A percentile compares a stretch with the other conserved stretches of the same genome.
Conservation (phyloP, 92 coral and sea anemone genomes). For the Meandrina meandrites region DNA sequence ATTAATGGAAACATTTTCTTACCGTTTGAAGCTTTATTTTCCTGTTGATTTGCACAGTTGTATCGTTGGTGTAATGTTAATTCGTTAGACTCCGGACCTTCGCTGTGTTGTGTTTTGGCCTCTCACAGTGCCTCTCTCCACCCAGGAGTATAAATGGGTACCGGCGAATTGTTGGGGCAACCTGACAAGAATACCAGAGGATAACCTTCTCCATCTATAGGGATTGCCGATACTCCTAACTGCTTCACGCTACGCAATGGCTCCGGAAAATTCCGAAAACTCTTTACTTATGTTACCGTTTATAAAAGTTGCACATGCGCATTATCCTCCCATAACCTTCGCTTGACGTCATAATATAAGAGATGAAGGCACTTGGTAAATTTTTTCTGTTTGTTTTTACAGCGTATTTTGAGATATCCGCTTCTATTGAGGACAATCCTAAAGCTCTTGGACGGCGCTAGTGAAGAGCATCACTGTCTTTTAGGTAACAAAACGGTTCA, state of each 20-base stretch:
- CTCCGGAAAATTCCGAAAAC: no score
- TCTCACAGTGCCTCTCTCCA: neutral
- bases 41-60: neutral
- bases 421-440: constrained; percentile 84
- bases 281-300: no score
- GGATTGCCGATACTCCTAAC: no score
- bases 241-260: no score
- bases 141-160: neutral
- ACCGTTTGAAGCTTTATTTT: neutral
- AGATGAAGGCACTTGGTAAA: no score
- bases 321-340: no score
- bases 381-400: constrained; percentile 3
- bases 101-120: no score
- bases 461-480: constrained; percentile 83
- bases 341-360: no score
- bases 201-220: no score
- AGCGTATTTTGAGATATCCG: constrained; percentile 95
- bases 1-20: neutral
- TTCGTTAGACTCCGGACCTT: neutral
- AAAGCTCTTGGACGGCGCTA: constrained; percentile 73
- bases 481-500: constrained; percentile 56
- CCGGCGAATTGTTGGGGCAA: neutral
- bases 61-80: neutral
- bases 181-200: no score
- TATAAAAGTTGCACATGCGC: no score